Conservation (phyloP, 2,888 invertebrate species). For the Strigamia maritima region DNA sequence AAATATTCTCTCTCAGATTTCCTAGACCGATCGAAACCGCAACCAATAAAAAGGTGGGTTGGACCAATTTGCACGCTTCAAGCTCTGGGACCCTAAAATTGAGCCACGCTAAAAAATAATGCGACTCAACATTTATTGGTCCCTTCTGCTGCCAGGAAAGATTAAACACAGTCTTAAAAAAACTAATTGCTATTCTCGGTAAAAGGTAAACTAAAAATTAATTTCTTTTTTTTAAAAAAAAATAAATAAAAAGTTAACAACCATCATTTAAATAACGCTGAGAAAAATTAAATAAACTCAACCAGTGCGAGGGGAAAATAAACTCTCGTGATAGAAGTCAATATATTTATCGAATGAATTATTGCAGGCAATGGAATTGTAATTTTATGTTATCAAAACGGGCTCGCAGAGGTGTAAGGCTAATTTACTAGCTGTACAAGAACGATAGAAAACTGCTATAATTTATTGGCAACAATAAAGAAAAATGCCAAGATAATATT, state of each 20-base stretch:
- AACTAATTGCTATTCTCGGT: background rate
- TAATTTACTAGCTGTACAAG: background rate
- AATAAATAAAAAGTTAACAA: background rate
- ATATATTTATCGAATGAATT: conserved; percentile 21
- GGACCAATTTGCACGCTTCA: conserved; percentile 32
- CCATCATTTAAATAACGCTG: background rate
- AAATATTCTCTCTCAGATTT: conserved; percentile 14
- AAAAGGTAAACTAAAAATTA: conserved; percentile 5
- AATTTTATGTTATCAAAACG: conserved; percentile 20
- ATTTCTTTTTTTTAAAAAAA: background rate
- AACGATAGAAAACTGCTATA: background rate
- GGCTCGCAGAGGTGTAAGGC: conserved; percentile 3
- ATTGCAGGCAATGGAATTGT: conserved; percentile 13
- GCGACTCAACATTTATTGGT: conserved; percentile 16
- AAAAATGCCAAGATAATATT: background rate
- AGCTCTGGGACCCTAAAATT: conserved; percentile 32
- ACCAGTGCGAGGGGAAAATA: background rate
- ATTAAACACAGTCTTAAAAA: background rate
- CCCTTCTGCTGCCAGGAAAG: background rate
- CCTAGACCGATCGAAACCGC: conserved; percentile 31
- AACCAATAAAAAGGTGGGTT: conserved; percentile 30
- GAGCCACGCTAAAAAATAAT: conserved; percentile 12
- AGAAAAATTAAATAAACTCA: background rate
- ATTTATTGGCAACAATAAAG: background rate
- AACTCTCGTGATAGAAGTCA: background rate